Evolutionary conservation across 2,113 vertebrate genomes (phyloP).

Genomic region (Tachysurus vachellii): DNA sequence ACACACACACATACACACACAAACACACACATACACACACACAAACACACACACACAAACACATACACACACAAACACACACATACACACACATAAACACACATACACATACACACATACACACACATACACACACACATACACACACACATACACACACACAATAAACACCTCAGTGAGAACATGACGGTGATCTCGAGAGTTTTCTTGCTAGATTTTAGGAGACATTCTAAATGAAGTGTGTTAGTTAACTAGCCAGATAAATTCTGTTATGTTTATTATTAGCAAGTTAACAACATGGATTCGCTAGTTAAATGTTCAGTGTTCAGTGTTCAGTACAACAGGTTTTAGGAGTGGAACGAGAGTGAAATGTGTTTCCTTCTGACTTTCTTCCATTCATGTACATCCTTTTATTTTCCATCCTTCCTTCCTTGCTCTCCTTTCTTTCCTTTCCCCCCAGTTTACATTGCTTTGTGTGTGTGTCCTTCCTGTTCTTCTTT

Average conservation of each 20-base stretch:
- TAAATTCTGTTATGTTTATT: not conserved
- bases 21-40: too few species aligned
- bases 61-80: too few species aligned
- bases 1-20: too few species aligned
- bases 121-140: too few species aligned
- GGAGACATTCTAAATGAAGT: not conserved
- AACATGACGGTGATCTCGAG: not conserved
- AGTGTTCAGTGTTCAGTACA: not conserved
- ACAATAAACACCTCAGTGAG: not conserved
- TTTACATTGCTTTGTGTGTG: too few species aligned
- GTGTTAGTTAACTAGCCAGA: not conserved
- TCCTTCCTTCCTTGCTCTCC: not conserved
- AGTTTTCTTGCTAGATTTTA: not conserved
- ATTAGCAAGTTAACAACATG: not conserved
- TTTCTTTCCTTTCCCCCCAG: too few species aligned
- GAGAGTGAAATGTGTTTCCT: not conserved
- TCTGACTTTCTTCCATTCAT: not conserved
- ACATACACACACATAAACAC: too few species aligned
- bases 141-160: too few species aligned
- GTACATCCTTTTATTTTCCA: not conserved
- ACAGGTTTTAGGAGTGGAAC: not conserved
- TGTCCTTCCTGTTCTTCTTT: not conserved
- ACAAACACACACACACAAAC: too few species aligned
- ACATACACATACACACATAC: too few species aligned
- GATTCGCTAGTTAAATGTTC: not conserved